Base-by-base conservation (phyloP, 1,140 invertebrate genomes). In the Batillaria attramentaria region DNA sequence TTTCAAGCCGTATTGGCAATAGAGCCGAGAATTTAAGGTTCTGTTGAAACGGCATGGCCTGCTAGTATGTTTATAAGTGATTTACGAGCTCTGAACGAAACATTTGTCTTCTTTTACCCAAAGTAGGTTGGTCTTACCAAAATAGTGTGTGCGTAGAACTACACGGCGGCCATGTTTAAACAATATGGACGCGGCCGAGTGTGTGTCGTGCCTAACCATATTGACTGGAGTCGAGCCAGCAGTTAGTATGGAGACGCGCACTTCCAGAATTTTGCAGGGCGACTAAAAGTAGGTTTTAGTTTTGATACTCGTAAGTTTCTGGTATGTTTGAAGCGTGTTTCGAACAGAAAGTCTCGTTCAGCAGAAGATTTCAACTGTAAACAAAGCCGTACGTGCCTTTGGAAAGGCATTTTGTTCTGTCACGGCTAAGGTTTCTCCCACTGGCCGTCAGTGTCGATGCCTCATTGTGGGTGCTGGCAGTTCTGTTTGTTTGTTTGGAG, bases 161-260 rank as follows among this genome's bases (percentile, higher is more conserved):
- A 24, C 35, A 46, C 50, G 73, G 39, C 57, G 65, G 81, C 83
- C 83, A 84, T 82, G 69, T 82, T 84, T 84, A 84, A 84, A 84
- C 83, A 84, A 84, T 81, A 81, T 81, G 80, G 80, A 77, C 57
- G 83, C 76, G 46, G 66, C 70, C 69, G 54, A 57, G 65, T 72
- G 72, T 74, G 35, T 69, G 46, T 39, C 50, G 42, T 62, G 31
- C 42, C 37, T 75, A 35, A 41, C 24, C 66, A 42, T 72, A 72
- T 79, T 62, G 72, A 78, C 78, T 78, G 79, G 74, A 75, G 39
- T 57, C 35, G 62, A 69, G 46, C 46, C 28, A 68, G 35, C 50
- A 57, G 50, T 77, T 72, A 60, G 72, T 69, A 69, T 31, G 80
- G 37, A 77, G 79, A 69, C 20, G 18, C 50, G n/a, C 62, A 54